Evolutionary conservation across 2,113 vertebrate species (phyloP), one percentile per base, ranked within the genome.

Genomic region (Aptenodytes forsteri): DNA sequence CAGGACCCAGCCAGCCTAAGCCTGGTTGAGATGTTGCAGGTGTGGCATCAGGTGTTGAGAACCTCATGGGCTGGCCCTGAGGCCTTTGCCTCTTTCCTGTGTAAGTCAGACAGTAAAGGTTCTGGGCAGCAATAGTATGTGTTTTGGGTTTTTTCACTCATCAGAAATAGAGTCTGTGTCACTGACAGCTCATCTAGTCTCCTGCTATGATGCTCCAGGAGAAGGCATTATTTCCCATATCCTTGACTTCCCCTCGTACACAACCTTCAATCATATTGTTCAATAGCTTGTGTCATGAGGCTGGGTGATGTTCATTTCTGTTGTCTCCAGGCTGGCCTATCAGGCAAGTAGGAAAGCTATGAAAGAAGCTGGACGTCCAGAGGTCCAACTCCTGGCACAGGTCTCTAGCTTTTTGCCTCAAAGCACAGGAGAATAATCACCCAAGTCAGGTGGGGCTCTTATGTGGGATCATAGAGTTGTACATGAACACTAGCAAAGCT

Each of bases 91-190:
- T 52, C 16, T 69, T 52, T 69, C 26, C 49, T 87, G 32, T 29
- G 5, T 16, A 32, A 15, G 17, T 65, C 36, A 66, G 32, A 16
- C 29, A 69, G 38, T 9, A 52, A 70, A 49, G 12, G 4, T 58
- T 9, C 42, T 75, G 29, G 15, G 13, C 30, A 72, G 34, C 13
- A 23, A 3, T 2, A 50, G 2, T 0, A 2, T 18, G 32, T 32
- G 22, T 12, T 42, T 64, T 86, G n/a, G 11, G 7, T 8, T 30
- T 77, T 91, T 91, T 36, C 1, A 7, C 55, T 84, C 7, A 7
- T 54, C 38, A 69, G 30, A 65, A 83, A 50, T 11, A 44, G 23
- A 21, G 4, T 58, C 27, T 47, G 6, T 70, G 12, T 56, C 54
- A 25, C 6, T 84, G 77, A 32, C 34, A 70, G 32, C 36, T 66